A percentile compares a stretch with the other conserved stretches of the same genome.
Conservation (phyloP, 1,140 invertebrate species). For the Zaprionus lachaisei region DNA sequence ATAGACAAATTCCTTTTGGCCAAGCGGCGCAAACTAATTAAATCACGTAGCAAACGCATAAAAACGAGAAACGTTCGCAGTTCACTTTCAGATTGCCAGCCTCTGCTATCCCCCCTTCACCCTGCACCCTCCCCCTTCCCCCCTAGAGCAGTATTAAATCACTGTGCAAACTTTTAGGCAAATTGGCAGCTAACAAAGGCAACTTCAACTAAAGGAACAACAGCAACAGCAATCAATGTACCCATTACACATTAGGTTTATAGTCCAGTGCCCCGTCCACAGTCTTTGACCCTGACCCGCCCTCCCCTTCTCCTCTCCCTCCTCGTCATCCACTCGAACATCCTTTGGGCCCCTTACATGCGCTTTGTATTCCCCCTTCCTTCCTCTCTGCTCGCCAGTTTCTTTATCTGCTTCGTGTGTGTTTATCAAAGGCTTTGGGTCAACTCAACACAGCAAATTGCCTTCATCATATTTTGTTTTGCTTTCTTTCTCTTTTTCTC, state of each 20-base stretch:
- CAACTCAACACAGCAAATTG: conserved; percentile 61
- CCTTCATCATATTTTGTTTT: conserved; percentile 78
- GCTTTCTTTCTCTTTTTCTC: background rate
- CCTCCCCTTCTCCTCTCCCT: background rate
- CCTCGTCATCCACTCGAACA: background rate
- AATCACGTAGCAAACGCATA: conserved; percentile 81
- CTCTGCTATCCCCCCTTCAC: too few relatives aligned
- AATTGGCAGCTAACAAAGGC: conserved; percentile 65
- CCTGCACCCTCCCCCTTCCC: background rate
- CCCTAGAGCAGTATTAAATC: conserved; percentile 33
- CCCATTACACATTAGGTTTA: conserved; percentile 46
- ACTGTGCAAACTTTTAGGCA: conserved; percentile 65
- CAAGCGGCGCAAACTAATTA: conserved; percentile 69
- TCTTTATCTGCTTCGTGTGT: conserved; percentile 20
- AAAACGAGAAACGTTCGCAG: conserved; percentile 63
- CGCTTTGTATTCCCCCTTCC: conserved; percentile 23
- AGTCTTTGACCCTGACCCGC: conserved; percentile 14
- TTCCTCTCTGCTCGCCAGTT: background rate
- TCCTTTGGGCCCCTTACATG: conserved; percentile 13
- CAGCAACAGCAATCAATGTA: conserved; percentile 43
- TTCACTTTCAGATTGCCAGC: conserved; percentile 16
- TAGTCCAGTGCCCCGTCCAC: conserved; percentile 4
- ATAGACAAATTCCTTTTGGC: conserved; percentile 55
- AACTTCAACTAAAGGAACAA: conserved; percentile 26
- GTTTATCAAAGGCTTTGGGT: conserved; percentile 71